Evolutionary conservation across 2,113 vertebrate species (phyloP), one percentile per base, ranked within the genome.

Genomic region (Siphamia tubifer): DNA sequence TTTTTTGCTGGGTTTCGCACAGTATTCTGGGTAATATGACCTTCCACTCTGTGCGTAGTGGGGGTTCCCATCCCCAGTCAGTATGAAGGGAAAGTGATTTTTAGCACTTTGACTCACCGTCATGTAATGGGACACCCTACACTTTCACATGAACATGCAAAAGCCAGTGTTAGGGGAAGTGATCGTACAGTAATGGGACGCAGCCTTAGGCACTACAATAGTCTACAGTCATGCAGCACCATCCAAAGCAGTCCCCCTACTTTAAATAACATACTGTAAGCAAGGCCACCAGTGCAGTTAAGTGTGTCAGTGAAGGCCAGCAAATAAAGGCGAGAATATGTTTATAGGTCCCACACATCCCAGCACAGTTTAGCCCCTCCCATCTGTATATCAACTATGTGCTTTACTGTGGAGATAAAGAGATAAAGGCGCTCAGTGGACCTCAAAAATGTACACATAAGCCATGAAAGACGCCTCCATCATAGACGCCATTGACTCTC

Each of bases 201-300:
- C n/a, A n/a, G n/a, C n/a, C n/a, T n/a, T n/a, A 31, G 44, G 12
- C 1, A 7, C 23, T 34, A 21, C 19, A 54, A 8, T n/a, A n/a
- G n/a, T n/a, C n/a, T n/a, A n/a, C n/a, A n/a, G n/a, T n/a, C n/a
- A n/a, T n/a, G n/a, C n/a, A 49, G 19, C 10, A 2, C n/a, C 19
- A 20, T 15, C 34, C 44, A 28, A 45, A 21, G 20, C 31, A 20
- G 23, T 43, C 15, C 23, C 55, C 44, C 53, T 19, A 28, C 52
- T 82, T 77, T 25, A 55, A 74, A 67, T 39, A 75, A 53, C 42
- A 57, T 25, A n/a, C n/a, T n/a, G n/a, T n/a, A 60, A 25, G 9
- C 24, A 4, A 58, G 47, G 56, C 54, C 44, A 8, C 30, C 11
- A 25, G 23, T 68, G 42, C 44, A 4, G 38, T 13, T 20, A 25